These are phyloP conservation scores for Volucella inflata DNA, from an alignment of 2,888 invertebrate species.

Conservation along the genomic window DNA sequence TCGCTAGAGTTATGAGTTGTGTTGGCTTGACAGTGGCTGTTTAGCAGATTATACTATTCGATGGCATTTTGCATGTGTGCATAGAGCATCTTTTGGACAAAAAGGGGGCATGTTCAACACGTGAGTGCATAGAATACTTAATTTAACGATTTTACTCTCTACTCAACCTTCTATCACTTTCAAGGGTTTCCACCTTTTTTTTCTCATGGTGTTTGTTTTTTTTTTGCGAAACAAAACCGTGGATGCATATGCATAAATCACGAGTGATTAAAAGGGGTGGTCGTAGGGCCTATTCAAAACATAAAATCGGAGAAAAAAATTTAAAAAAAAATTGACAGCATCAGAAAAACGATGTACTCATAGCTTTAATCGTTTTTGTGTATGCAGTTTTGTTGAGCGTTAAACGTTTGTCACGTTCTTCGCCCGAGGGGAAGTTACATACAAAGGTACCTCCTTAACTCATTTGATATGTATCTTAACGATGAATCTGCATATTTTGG, in stretches of 20 bases:
- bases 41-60: constrained; percentile 45
- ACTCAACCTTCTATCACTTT: constrained; percentile 66
- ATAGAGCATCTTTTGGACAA: constrained; percentile 49
- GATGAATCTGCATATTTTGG: constrained; percentile 71
- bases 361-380: constrained; percentile 18
- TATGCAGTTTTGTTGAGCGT: constrained; percentile 37
- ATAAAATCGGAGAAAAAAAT: background rate
- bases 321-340: background rate
- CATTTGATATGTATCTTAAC: constrained; percentile 72
- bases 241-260: constrained; percentile 71
- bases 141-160: constrained; percentile 63
- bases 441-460: constrained; percentile 46
- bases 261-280: constrained; percentile 64
- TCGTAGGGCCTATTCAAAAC: constrained; percentile 30
- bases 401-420: constrained; percentile 59
- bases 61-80: constrained; percentile 71
- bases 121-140: constrained; percentile 67
- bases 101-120: constrained; percentile 71
- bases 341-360: constrained; percentile 29
- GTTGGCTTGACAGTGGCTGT: constrained; percentile 5
- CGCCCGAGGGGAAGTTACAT: constrained; percentile 51
- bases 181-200: constrained; percentile 52
- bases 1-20: constrained; percentile 5
- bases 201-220: background rate
- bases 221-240: constrained; percentile 46